Evolutionary conservation across 2,888 invertebrate genomes (phyloP).

Genomic region (Pheosia tremula): DNA sequence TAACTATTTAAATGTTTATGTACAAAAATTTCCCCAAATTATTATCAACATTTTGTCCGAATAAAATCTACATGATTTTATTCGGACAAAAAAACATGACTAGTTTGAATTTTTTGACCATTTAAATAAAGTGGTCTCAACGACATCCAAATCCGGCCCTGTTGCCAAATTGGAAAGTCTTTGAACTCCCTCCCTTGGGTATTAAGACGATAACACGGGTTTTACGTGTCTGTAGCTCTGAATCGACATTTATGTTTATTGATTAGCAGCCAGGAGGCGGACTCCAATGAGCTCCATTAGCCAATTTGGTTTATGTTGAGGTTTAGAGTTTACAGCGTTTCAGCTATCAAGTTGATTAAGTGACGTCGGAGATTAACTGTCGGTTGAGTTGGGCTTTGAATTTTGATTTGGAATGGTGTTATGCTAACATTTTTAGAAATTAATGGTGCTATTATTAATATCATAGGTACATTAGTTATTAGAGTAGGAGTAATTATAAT

Average conservation of each 20-base stretch:
- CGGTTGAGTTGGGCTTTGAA: slow-evolving; percentile 34
- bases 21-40: no score
- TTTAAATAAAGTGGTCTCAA: slow-evolving; percentile 19
- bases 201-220: slow-evolving; percentile 58
- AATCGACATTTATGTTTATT: slow-evolving; percentile 79
- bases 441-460: no score
- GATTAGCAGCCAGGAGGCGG: slow-evolving; percentile 67
- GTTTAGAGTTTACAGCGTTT: slow-evolving; percentile 67
- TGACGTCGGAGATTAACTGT: slow-evolving; percentile 45
- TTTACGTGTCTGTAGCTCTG: slow-evolving; percentile 68
- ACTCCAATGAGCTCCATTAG: slow-evolving; percentile 79
- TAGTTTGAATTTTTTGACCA: slow-evolving; percentile 11
- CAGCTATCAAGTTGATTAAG: slow-evolving; percentile 63
- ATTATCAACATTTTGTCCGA: slow-evolving; percentile 6
- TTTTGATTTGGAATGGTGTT: slow-evolving; percentile 22
- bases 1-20: no score
- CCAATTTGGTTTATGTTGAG: slow-evolving; percentile 73
- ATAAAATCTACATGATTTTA: no score
- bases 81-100: slow-evolving; percentile 12
- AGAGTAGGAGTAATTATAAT: no score
- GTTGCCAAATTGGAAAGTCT: slow-evolving; percentile 67
- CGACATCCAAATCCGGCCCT: slow-evolving; percentile 45
- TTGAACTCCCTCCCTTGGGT: slow-evolving; percentile 70
- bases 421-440: not conserved
- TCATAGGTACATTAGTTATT: no score